A percentile compares a stretch with the other conserved stretches of the same genome.
phyloP scores from a whole-genome alignment of 1,140 invertebrate genomes.

The Drosophila lowei region DNA sequence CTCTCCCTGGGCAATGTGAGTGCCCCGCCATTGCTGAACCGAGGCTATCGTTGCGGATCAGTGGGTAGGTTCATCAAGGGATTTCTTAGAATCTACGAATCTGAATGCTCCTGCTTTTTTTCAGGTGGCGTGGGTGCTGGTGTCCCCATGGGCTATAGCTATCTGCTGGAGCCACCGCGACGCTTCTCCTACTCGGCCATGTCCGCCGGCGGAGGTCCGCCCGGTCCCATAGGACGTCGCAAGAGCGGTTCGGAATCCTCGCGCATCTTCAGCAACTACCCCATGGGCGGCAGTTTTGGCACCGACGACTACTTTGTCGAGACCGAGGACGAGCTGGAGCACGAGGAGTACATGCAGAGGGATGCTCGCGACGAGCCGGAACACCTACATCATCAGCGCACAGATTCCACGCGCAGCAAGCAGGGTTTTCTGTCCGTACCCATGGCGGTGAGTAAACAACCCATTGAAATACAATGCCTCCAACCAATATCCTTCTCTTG shows the following conservation, averaged over 20 bases:
- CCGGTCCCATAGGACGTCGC: conserved; percentile 83
- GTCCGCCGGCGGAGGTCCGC: conserved; percentile 58
- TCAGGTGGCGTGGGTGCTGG: conserved; percentile 58
- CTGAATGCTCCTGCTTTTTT: not conserved
- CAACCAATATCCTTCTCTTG: not conserved
- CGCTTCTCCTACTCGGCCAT: conserved; percentile 84
- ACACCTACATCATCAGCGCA: conserved; percentile 56
- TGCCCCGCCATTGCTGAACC: conserved; percentile 83
- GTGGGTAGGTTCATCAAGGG: conserved; percentile 83
- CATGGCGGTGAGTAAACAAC: conserved; percentile 53
- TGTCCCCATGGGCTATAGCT: conserved; percentile 86
- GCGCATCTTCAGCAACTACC: conserved; percentile 84
- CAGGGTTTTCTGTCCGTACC: conserved; percentile 84
- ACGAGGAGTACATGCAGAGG: conserved; percentile 67
- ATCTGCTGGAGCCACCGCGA: conserved; percentile 86
- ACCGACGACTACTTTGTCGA: conserved; percentile 84
- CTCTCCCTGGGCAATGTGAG: conserved; percentile 84
- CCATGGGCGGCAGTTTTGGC: conserved; percentile 84
- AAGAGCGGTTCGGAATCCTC: conserved; percentile 82
- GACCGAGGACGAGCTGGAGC: conserved; percentile 82
- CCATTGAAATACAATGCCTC: not conserved
- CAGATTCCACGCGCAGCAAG: conserved; percentile 80
- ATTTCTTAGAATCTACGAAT: not conserved
- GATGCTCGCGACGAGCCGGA: conserved; percentile 37
- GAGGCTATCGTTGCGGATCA: conserved; percentile 86